Evolutionary conservation across 2,797 vertebrate species (phyloP), one percentile per base, ranked within the genome.

Genomic region (Margarornis squamiger): DNA sequence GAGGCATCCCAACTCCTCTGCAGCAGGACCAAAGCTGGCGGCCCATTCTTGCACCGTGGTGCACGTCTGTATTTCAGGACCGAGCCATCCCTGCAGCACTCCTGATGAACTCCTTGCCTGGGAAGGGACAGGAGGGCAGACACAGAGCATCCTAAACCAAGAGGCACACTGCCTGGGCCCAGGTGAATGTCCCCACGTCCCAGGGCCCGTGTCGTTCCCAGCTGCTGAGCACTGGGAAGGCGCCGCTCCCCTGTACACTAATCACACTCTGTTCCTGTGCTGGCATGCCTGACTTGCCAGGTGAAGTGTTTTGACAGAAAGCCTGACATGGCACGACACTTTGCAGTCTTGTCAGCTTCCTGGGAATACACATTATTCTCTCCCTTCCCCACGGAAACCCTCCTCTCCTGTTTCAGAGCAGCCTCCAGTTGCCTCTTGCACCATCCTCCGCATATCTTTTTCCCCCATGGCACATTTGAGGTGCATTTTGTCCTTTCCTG

Each of bases 21-120:
- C 73, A 96, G 49, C 59, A 91, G 62, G 71, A 77, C 87, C 49
- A 24, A 94, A 92, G 74, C 10, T 43, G 36, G 26, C 7, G 9
- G 10, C 57, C 79, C 77, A 41, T 62, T 86, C 81, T 92, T 71
- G 62, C 24, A 96, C 89, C 70, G 68, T 70, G 26, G 74, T 41
- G 0, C 20, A 70, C 1, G 2, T n/a, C 80, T 49, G 58, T 11
- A 54, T 79, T 73, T 70, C 46, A 88, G 86, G 38, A 63, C 32
- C 23, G 65, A 74, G 78, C 49, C 71, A 81, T 62, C 43, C 71
- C 23, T 3, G n/a, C 73, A 92, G 58, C 26, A 18, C 48, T 88
- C 48, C 88, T 75, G 73, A 97, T 93, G 58, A 95, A 96, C 87
- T 96, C 95, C 82, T 81, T 88, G 82, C 30, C 51, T 58, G 58